phyloP scores from a whole-genome alignment of 2,888 invertebrate genomes.

The Agrilus cyanescens region DNA sequence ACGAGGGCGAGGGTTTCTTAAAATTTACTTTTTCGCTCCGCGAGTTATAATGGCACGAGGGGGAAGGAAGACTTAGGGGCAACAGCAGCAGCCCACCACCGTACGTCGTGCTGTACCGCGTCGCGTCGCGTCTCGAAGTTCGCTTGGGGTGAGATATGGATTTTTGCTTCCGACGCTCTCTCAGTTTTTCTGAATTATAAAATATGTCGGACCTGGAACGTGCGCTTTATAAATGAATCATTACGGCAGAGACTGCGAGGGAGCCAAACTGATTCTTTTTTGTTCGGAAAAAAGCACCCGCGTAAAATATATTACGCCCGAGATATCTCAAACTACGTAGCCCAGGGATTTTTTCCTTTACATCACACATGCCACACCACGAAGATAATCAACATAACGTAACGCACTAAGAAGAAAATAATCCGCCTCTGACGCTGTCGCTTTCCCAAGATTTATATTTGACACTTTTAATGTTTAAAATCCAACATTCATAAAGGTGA shows the following conservation, averaged over 20 bases:
- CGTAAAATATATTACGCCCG: too few relatives aligned
- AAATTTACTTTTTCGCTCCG: conserved; percentile 38
- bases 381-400: too few relatives aligned
- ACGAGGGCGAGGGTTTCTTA: conserved; percentile 28
- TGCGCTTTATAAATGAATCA: conserved; percentile 19
- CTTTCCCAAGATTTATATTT: too few relatives aligned
- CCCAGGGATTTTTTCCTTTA: too few relatives aligned
- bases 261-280: too few relatives aligned
- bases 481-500: too few relatives aligned
- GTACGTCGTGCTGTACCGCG: conserved; percentile 2
- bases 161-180: conserved; percentile 35
- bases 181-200: conserved; percentile 37
- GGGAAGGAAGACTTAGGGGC: conserved; percentile 16
- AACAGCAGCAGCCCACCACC: conserved; percentile 3
- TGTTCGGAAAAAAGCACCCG: too few relatives aligned
- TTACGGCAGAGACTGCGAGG: conserved; percentile 7
- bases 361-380: too few relatives aligned
- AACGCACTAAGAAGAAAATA: too few relatives aligned
- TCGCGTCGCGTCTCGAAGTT: conserved; percentile 3
- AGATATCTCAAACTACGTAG: too few relatives aligned
- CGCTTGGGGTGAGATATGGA: conserved; percentile 35
- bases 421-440: too few relatives aligned
- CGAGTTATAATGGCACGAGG: conserved; percentile 36
- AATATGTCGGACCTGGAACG: conserved; percentile 28
- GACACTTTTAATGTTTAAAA: too few relatives aligned